phyloP scores from a whole-genome alignment of 1,140 invertebrate genomes.

The Magallana angulata region DNA sequence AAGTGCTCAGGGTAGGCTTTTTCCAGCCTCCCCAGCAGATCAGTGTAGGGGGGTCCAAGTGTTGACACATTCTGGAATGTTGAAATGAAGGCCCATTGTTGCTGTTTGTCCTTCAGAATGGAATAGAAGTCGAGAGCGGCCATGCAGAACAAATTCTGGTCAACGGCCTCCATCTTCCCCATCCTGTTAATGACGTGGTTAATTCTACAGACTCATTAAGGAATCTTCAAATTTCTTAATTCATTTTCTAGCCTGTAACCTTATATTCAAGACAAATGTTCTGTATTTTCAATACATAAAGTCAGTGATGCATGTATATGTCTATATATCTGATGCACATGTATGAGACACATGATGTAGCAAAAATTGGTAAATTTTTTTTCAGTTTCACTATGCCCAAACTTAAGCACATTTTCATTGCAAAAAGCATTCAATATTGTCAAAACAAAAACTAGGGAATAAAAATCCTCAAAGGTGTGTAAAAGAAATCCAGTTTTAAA shows the following conservation, averaged over 20 bases:
- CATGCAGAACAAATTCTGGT: slow-evolving; percentile 85
- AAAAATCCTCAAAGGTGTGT: too few species aligned
- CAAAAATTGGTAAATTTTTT: too few species aligned
- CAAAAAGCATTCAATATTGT: not conserved
- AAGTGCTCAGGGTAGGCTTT: not conserved
- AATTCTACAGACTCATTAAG: slow-evolving; percentile 81
- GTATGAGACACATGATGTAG: too few species aligned
- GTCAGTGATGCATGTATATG: too few species aligned
- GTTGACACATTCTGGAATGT: slow-evolving; percentile 74
- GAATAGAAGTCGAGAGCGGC: slow-evolving; percentile 86
- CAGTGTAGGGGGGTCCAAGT: slow-evolving; percentile 70
- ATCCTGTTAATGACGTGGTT: slow-evolving; percentile 85
- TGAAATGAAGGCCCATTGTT: slow-evolving; percentile 71
- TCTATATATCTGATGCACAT: too few species aligned
- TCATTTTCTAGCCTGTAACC: too few species aligned
- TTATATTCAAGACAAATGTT: too few species aligned
- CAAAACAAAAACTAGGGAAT: not conserved
- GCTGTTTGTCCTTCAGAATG: slow-evolving; percentile 77
- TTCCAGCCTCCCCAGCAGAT: not conserved
- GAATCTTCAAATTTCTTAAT: slow-evolving; percentile 60
- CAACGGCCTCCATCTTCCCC: slow-evolving; percentile 85
- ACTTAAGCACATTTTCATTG: too few species aligned
- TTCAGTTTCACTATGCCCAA: too few species aligned
- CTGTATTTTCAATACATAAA: too few species aligned
- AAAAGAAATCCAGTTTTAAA: too few species aligned